A percentile compares a stretch with the other conserved stretches of the same genome.
Evolutionary conservation across 1,140 invertebrate species (phyloP).

Genomic region (Rhyacophila brunnea): DNA sequence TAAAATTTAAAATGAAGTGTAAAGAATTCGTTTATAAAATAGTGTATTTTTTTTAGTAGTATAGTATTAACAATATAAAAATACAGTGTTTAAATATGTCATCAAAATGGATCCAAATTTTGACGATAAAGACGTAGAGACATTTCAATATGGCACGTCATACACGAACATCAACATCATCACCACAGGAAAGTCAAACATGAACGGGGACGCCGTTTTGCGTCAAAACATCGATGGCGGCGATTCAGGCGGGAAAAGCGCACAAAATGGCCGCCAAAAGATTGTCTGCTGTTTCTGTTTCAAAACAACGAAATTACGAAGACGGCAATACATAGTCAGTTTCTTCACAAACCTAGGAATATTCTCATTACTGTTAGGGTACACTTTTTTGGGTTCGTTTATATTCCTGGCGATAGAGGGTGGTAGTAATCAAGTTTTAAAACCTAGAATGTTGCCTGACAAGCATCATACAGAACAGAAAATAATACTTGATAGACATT

Average conservation of each 20-base stretch:
- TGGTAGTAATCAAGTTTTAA: slow-evolving; percentile 43
- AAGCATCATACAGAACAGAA: slow-evolving; percentile 33
- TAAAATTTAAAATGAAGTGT: too few relatives aligned
- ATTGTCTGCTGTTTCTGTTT: slow-evolving; percentile 55
- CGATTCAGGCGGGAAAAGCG: slow-evolving; percentile 2
- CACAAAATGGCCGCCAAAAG: slow-evolving; percentile 39
- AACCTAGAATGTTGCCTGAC: slow-evolving; percentile 50
- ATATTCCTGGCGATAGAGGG: slow-evolving; percentile 90
- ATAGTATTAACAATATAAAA: too few relatives aligned
- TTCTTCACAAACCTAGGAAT: slow-evolving; percentile 86
- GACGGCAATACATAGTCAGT: slow-evolving; percentile 58
- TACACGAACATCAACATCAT: slow-evolving; percentile 6
- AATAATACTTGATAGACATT: slow-evolving; percentile 10
- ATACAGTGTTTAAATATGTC: neutral
- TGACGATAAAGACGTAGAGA: slow-evolving; percentile 28
- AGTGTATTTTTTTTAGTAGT: too few relatives aligned
- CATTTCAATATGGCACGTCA: slow-evolving; percentile 22
- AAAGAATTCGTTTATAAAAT: too few relatives aligned
- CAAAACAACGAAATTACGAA: slow-evolving; percentile 54
- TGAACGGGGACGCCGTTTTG: slow-evolving; percentile 27
- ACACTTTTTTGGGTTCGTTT: slow-evolving; percentile 86
- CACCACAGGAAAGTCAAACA: slow-evolving; percentile 13
- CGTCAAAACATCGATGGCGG: slow-evolving; percentile 8
- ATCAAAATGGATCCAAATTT: slow-evolving; percentile 27
- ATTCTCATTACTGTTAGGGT: slow-evolving; percentile 82